phyloP scores from a whole-genome alignment of 1,140 invertebrate genomes.

The Nilaparvata lugens region DNA sequence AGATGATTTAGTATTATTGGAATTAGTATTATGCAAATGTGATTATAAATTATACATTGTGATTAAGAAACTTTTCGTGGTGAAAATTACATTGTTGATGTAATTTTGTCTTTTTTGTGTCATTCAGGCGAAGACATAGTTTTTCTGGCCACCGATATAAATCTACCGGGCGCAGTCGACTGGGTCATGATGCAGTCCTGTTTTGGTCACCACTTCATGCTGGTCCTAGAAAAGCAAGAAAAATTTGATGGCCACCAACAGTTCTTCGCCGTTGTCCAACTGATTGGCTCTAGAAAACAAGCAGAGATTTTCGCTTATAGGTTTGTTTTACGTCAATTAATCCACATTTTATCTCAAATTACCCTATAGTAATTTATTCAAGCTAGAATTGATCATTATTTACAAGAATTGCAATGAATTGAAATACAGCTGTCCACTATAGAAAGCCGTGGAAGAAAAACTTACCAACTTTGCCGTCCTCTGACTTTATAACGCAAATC shows the following conservation, averaged over 20 bases:
- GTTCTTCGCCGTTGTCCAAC: conserved; percentile 98
- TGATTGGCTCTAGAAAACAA: conserved; percentile 97
- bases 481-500: too few relatives aligned
- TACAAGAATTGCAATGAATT: too few relatives aligned
- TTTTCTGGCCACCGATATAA: conserved; percentile 98
- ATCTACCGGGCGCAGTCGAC: conserved; percentile 97
- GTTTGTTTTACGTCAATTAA: conserved; percentile 34
- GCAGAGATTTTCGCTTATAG: conserved; percentile 98
- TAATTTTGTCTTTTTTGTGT: conserved; percentile 14
- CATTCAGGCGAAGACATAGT: conserved; percentile 89
- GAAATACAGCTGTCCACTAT: too few relatives aligned
- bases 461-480: too few relatives aligned
- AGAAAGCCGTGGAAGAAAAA: too few relatives aligned
- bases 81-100: not conserved
- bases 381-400: too few relatives aligned
- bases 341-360: too few relatives aligned
- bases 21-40: too few relatives aligned
- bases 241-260: conserved; percentile 96
- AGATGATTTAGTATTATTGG: too few relatives aligned
- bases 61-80: not conserved
- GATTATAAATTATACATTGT: too few relatives aligned
- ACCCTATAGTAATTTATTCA: too few relatives aligned
- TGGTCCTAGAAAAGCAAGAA: conserved; percentile 98
- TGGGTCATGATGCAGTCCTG: conserved; percentile 99
- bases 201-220: conserved; percentile 98